A percentile compares a stretch with the other conserved stretches of the same genome.
These are phyloP conservation scores for Athene cunicularia DNA, from an alignment of 2,113 vertebrate species.

Conservation along the genomic window DNA sequence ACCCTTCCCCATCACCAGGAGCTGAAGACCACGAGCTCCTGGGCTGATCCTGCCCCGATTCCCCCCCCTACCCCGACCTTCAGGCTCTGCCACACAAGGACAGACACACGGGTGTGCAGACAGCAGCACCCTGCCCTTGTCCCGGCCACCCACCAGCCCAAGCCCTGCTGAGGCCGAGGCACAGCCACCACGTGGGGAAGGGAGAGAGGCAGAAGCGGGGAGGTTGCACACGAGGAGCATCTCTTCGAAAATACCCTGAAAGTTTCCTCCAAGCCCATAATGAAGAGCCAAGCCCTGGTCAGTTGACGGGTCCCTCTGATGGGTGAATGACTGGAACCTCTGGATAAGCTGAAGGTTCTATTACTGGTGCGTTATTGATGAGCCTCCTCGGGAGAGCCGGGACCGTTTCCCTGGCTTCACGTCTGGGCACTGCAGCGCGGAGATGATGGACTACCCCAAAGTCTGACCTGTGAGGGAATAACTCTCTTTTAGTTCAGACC, in stretches of 20 bases:
- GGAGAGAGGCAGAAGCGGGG: neutral
- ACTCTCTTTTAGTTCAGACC: neutral
- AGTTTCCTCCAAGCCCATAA: neutral
- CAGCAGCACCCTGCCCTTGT: accelerated
- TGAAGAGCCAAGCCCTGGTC: neutral
- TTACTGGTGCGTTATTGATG: neutral
- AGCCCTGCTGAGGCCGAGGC: neutral
- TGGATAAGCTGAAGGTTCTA: neutral
- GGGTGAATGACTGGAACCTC: neutral
- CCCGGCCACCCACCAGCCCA: neutral
- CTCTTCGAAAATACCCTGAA: accelerated
- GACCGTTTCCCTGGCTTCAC: neutral
- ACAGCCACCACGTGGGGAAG: neutral
- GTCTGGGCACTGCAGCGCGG: neutral
- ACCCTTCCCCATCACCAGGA: neutral
- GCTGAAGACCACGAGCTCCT: neutral
- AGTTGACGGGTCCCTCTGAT: neutral
- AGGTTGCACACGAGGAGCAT: neutral
- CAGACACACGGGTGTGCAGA: accelerated
- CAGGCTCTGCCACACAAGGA: neutral
- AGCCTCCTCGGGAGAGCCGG: neutral
- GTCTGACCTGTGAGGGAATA: neutral
- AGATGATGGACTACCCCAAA: neutral
- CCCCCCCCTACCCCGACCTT: too few relatives aligned
- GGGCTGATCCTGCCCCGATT: neutral